Percentiles rank a stretch among this genome's conserved stretches.
phyloP scores from a whole-genome alignment of 1,140 invertebrate genomes.

The Pemphigus obesinymphae region DNA sequence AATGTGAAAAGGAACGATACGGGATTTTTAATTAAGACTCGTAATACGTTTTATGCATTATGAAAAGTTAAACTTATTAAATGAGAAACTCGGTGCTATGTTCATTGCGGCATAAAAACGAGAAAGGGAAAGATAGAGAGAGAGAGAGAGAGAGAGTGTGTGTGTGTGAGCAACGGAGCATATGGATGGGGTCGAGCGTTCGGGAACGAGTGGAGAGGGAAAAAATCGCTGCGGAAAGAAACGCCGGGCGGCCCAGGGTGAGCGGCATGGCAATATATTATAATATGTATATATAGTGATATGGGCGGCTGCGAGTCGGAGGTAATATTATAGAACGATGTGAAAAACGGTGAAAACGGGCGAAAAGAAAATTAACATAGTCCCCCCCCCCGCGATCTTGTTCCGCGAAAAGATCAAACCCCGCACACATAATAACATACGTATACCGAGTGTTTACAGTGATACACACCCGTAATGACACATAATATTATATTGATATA shows the following conservation, averaged over 20 bases:
- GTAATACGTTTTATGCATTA: conserved; percentile 31
- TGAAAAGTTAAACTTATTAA: conserved; percentile 13
- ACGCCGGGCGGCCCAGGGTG: neutral
- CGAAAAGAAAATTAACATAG: neutral
- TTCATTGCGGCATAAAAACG: conserved; percentile 1
- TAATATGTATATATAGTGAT: too few relatives aligned
- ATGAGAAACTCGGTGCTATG: neutral
- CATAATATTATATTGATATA: too few relatives aligned
- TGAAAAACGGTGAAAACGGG: neutral
- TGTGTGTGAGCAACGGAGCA: too few relatives aligned
- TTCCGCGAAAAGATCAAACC: neutral
- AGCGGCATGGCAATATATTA: neutral
- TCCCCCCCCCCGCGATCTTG: neutral
- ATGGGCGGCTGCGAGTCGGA: neutral
- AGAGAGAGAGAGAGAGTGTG: too few relatives aligned
- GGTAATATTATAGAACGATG: neutral
- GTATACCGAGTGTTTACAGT: too few relatives aligned
- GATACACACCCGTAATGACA: too few relatives aligned
- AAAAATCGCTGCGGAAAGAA: neutral
- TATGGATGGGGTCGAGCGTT: too few relatives aligned
- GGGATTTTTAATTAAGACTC: conserved; percentile 37
- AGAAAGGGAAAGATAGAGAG: neutral
- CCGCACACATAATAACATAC: too few relatives aligned
- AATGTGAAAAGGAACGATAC: conserved; percentile 17
- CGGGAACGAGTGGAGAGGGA: too few relatives aligned